These are phyloP conservation scores for Calyptommatus sinebrachiatus DNA, from an alignment of 2,113 vertebrate genomes.

Conservation along the genomic window DNA sequence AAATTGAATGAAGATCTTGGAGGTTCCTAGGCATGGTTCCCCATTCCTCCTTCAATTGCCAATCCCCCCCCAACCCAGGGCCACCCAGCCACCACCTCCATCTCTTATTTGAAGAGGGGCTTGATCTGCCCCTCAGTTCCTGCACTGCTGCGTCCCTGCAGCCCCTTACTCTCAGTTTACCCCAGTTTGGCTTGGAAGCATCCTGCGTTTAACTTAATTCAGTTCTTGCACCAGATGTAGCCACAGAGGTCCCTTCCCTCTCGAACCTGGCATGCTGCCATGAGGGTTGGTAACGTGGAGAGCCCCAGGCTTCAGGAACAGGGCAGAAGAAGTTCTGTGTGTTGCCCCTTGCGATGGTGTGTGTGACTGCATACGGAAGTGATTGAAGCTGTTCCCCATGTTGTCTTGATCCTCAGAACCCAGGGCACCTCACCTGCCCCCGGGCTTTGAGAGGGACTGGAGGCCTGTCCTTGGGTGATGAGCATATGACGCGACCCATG, in stretches of 20 bases:
- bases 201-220: too few species aligned
- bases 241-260: not conserved
- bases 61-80: not conserved
- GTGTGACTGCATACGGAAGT: too few species aligned
- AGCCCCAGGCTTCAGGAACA: not conserved
- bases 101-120: not conserved
- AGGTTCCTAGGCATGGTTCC: too few species aligned
- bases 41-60: too few species aligned
- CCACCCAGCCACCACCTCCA: not conserved
- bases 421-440: conserved; percentile 65
- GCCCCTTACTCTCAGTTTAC: too few species aligned
- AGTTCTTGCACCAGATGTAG: too few species aligned
- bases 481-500: conserved; percentile 48
- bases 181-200: not conserved
- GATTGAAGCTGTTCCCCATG: not conserved
- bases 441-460: conserved; percentile 47
- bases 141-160: not conserved
- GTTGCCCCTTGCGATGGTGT: not conserved
- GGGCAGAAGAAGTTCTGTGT: too few species aligned
- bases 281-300: too few species aligned
- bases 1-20: too few species aligned
- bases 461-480: conserved; percentile 31
- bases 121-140: not conserved
- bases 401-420: conserved; percentile 53
- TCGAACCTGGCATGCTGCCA: not conserved